phyloP scores from a whole-genome alignment of 2,113 vertebrate species.

The Pholis gunnellus region DNA sequence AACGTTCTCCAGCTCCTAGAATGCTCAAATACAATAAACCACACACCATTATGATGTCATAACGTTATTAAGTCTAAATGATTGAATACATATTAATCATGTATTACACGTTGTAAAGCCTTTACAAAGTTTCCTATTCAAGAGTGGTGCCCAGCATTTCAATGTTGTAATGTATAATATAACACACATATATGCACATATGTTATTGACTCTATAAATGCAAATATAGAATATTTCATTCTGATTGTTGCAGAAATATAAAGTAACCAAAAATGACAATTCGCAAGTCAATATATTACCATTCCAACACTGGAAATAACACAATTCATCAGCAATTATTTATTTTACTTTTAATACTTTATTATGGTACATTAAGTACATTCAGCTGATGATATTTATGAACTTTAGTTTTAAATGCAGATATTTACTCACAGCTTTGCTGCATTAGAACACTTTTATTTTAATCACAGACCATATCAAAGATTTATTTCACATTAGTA shows the following conservation, averaged over 20 bases:
- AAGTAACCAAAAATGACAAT: background rate
- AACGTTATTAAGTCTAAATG: no score
- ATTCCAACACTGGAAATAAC: background rate
- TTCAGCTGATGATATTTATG: background rate
- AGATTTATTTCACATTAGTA: background rate
- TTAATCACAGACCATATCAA: background rate
- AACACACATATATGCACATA: background rate
- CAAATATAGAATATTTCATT: background rate
- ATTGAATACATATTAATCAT: no score
- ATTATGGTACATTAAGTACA: background rate
- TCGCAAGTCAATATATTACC: background rate
- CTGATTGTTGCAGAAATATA: background rate
- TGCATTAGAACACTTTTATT: conserved; percentile 30
- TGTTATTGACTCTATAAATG: background rate
- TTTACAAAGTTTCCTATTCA: background rate
- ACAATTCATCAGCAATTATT: background rate
- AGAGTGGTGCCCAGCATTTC: background rate
- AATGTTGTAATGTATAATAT: background rate
- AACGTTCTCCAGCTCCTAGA: background rate
- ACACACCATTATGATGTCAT: background rate
- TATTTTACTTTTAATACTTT: background rate
- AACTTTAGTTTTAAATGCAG: background rate
- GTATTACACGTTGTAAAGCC: no score
- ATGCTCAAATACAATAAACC: background rate
- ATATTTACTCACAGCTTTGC: background rate